Evolutionary conservation across 2,888 invertebrate genomes (phyloP).

Genomic region (Meganola albula): DNA sequence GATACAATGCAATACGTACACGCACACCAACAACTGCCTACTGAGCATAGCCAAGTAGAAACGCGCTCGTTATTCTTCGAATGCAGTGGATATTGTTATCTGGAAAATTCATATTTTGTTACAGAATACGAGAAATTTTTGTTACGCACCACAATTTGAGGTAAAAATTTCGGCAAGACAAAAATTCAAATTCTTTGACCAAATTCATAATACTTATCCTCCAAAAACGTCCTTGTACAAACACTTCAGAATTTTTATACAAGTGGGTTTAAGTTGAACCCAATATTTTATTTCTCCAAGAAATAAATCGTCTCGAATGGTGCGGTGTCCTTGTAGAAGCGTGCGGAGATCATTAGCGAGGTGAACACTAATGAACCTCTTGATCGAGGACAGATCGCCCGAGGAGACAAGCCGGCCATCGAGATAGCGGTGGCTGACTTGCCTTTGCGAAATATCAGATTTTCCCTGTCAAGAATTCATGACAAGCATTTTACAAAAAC

Average conservation of each 20-base stretch:
- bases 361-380: slow-evolving; percentile 66
- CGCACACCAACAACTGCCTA: slow-evolving; percentile 19
- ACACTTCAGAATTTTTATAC: too few relatives aligned
- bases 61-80: slow-evolving; percentile 20
- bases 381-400: slow-evolving; percentile 47
- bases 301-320: slow-evolving; percentile 29
- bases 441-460: slow-evolving; percentile 39
- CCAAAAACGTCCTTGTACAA: too few relatives aligned
- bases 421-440: slow-evolving; percentile 34
- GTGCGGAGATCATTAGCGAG: slow-evolving; percentile 58
- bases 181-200: too few relatives aligned
- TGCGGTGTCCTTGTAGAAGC: slow-evolving; percentile 28
- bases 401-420: slow-evolving; percentile 38
- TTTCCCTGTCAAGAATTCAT: slow-evolving; percentile 31
- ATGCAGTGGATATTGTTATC: slow-evolving; percentile 40
- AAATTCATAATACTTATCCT: too few relatives aligned
- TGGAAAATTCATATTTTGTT: slow-evolving; percentile 18
- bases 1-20: slow-evolving; percentile 61
- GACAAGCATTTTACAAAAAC: slow-evolving; percentile 25
- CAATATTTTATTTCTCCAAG: slow-evolving; percentile 27
- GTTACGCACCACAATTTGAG: too few relatives aligned
- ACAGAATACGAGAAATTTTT: too few relatives aligned
- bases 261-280: slow-evolving; percentile 19
- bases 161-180: too few relatives aligned
- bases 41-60: slow-evolving; percentile 36